Base-by-base conservation (phyloP, 2,113 vertebrate genomes). In the Hemibagrus wyckioides region DNA sequence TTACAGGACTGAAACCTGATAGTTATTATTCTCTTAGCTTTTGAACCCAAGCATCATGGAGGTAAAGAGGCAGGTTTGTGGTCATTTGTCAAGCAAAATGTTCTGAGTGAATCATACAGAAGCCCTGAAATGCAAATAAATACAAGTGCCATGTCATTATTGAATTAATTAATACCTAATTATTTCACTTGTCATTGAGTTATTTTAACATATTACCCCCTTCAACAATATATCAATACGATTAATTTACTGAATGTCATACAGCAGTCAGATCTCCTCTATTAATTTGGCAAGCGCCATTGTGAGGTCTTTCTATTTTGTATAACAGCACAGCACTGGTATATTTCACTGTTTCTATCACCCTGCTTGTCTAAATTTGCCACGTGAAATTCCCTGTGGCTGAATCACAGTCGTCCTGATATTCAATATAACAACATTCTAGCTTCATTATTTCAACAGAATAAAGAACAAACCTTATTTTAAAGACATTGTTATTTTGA, bases 1-100 rank as follows among this genome's bases (percentile, higher is more conserved):
- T 82, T 59, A 73, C 71, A 81, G 63, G 33, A 85, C 21, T 71
- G 30, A 87, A 87, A n/a, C 52, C 44, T 67, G 54, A 56, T 86
- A 69, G 61, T 86, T 83, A 65, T 48, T 90, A 30, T 28, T 61
- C 41, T 84, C 28, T 63, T 82, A 41, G 83, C 28, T 85, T 69
- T 89, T 30, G 25, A 89, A 82, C n/a, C 33, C 61, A n/a, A 87
- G 44, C 30, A 25, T 82, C 48, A 33, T 65, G 50, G 67, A 48
- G 39, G n/a, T 52, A 28, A 39, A 54, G 33, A 73, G 28, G 2
- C 28, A 13, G 44, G 75, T 54, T 73, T 86, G 79, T 61, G 83
- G 33, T 83, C 48, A 71, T 63, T 79, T 84, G 67, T 84, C 76
- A 80, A 84, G 80, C 14, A 67, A 48, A 54, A 80, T 87, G 19